Conservation (phyloP, 2,888 invertebrate genomes). For the Perdita meconis region DNA sequence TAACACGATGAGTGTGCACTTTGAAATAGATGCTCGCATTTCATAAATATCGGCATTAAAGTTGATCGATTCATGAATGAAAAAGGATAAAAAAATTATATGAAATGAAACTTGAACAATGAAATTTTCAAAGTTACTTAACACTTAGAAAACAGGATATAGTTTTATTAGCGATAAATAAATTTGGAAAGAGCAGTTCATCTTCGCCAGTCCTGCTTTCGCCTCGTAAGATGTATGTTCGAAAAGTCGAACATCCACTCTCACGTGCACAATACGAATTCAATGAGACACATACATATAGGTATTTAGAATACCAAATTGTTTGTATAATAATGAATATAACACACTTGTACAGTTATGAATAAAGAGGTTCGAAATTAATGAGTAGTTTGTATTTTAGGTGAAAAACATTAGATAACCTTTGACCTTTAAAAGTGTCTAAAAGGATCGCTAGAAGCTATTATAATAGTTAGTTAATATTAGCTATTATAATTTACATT, state of each 20-base stretch:
- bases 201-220: constrained; percentile 31
- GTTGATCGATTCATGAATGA: too few species aligned
- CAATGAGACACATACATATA: constrained; percentile 16
- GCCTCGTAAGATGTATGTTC: constrained; percentile 30
- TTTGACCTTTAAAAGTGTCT: too few species aligned
- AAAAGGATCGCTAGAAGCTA: too few species aligned
- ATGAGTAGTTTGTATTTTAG: neutral
- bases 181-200: constrained; percentile 22
- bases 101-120: neutral
- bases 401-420: too few species aligned
- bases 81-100: too few species aligned
- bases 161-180: neutral
- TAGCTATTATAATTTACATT: too few species aligned
- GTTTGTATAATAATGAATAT: constrained; percentile 1
- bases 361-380: neutral
- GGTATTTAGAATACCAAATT: neutral
- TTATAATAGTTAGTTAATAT: too few species aligned
- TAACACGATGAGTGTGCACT: too few species aligned
- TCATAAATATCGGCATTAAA: too few species aligned
- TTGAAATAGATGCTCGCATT: too few species aligned
- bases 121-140: neutral
- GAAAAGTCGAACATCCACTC: constrained; percentile 44
- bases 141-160: neutral
- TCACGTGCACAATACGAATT: constrained; percentile 15
- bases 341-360: neutral